Evolutionary conservation across 2,797 vertebrate genomes (phyloP), one percentile per base, ranked within the genome.

Genomic region (Sebastes reedi): DNA sequence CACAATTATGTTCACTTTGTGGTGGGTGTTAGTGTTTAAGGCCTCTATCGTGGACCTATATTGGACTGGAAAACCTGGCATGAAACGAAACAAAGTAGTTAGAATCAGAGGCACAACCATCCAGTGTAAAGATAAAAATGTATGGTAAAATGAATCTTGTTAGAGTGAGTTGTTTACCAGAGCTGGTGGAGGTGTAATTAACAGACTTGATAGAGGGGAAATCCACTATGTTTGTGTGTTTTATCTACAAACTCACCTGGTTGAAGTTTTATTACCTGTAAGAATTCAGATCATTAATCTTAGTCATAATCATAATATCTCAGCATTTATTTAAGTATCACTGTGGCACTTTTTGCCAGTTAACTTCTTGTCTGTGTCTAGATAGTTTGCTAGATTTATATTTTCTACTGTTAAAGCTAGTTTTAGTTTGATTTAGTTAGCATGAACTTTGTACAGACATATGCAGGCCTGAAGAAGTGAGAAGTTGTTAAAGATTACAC

Each of bases 201-300:
- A 88, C 32, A 87, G 72, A 79, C 30, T 54, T 60, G 42, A 88
- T 56, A 59, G 77, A 68, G 72, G 84, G 79, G 61, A 84, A 87
- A 81, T 87, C 78, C 82, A 74, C 61, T 18, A 11, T 12, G 20
- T 88, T 68, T 32, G 77, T 67, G 3, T 72, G 27, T 73, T 81
- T 77, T 71, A 84, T 72, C 42, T 58, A 27, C 25, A 85, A 56
- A 79, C 16, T 4, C 3, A 52, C 42, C 2, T 8, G 50, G 58
- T 20, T 82, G n/a, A 84, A 64, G 34, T 76, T 81, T 76, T 68
- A 72, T 72, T 68, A 73, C 39, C 36, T 12, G 24, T 34, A 22
- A 61, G 6, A 75, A 62, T 46, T 62, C 42, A 36, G 2, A 79
- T 81, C 34, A 74, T 75, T 32, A 6, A 73, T 34, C 12, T 69